A percentile compares a stretch with the other conserved stretches of the same genome.
These are phyloP conservation scores for Prosopocoilus inquinatus DNA, from an alignment of 2,888 invertebrate genomes.

Conservation along the genomic window DNA sequence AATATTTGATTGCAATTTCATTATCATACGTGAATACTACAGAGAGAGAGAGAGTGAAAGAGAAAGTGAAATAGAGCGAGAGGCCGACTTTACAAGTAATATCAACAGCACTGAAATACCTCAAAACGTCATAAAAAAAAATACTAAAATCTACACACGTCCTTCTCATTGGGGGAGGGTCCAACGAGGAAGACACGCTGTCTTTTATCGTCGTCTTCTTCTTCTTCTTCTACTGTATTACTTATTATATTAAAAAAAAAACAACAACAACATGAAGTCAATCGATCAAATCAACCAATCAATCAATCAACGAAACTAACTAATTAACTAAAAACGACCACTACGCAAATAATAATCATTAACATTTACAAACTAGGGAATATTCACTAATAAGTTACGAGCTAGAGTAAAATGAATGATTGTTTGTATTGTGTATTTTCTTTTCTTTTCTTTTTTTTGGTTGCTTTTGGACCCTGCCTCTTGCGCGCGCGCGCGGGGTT, in stretches of 20 bases:
- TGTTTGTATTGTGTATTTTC: conserved; percentile 24
- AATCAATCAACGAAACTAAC: too few species aligned
- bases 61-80: neutral
- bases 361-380: conserved; percentile 6
- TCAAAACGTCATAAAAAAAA: conserved; percentile 1
- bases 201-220: too few species aligned
- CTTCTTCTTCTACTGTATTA: too few species aligned
- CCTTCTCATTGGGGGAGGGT: neutral
- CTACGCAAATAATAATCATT: neutral
- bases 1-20: conserved; percentile 37
- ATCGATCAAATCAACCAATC: too few species aligned
- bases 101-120: conserved; percentile 35
- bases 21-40: conserved; percentile 17
- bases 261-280: too few species aligned
- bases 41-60: too few species aligned
- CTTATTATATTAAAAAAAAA: too few species aligned
- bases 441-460: neutral
- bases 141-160: neutral
- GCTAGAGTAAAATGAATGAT: conserved; percentile 30
- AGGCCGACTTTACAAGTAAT: conserved; percentile 6
- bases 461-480: conserved; percentile 44
- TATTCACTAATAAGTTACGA: conserved; percentile 7
- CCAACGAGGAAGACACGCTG: too few species aligned
- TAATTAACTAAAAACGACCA: too few species aligned
- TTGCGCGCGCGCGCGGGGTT: conserved; percentile 28